These are phyloP conservation scores for Chrysolophus pictus DNA, from an alignment of 2,797 vertebrate genomes.

Conservation along the genomic window DNA sequence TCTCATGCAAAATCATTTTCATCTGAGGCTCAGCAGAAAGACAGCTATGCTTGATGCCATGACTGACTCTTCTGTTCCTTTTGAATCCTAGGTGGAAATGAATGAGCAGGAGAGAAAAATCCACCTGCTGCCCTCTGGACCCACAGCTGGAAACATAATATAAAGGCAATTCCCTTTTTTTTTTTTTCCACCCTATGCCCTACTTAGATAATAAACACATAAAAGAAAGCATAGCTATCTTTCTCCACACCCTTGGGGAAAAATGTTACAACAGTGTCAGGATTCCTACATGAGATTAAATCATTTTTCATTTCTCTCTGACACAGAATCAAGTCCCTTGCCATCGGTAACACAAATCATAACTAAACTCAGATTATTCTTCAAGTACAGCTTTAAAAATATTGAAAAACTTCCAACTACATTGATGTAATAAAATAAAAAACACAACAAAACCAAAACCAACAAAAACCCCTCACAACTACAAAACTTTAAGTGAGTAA, in stretches of 20 bases:
- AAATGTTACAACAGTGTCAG: background rate
- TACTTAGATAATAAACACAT: background rate
- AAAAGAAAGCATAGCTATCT: background rate
- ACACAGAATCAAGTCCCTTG: background rate
- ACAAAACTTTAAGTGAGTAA: background rate
- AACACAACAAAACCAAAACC: background rate
- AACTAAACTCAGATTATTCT: background rate
- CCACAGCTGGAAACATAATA: background rate
- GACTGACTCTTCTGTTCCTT: background rate
- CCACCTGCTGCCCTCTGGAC: background rate
- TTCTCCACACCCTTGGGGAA: background rate
- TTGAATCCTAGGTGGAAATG: background rate
- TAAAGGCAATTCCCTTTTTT: background rate
- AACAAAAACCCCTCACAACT: background rate
- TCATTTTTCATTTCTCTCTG: background rate
- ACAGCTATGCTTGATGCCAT: background rate
- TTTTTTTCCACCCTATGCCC: rapidly evolving
- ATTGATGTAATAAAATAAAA: background rate
- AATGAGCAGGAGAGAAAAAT: background rate
- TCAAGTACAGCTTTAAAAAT: background rate
- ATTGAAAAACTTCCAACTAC: background rate
- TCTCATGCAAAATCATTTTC: background rate
- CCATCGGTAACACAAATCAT: background rate
- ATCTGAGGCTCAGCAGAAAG: background rate
- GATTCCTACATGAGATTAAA: background rate